Evolutionary conservation across 2,113 vertebrate genomes (phyloP), one percentile per base, ranked within the genome.

Genomic region (Percina caprodes): DNA sequence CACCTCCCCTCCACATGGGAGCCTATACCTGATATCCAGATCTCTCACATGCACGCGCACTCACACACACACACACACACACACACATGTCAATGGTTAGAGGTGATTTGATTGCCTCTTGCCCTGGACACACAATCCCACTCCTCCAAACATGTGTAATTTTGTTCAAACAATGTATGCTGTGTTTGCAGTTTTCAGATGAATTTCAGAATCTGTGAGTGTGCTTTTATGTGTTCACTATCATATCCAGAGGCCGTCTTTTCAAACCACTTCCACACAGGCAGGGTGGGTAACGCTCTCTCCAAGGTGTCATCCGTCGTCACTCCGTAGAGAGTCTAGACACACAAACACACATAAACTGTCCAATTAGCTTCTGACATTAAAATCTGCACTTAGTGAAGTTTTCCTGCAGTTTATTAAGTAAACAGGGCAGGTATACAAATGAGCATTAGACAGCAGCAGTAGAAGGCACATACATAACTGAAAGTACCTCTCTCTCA

Each of bases 331-430:
- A 80, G 62, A 49, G 62, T 52, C 56, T 24, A 59, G 14, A 58
- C 51, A 49, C 33, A 63, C 39, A 75, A 18, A 72, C n/a, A 66
- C 60, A 83, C 65, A 63, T 35, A 71, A 77, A 80, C 67, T 56
- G 61, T 81, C 73, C 69, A 23, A 78, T 85, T 81, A 87, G 70
- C 33, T 74, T 26, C 23, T 60, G 63, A 74, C 72, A 58, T 65
- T 26, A 69, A 23, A 82, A 84, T 78, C 49, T 54, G 15, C 15
- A 21, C 69, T 88, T 87, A 61, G 58, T 42, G 65, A 39, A 77
- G 72, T 87, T 90, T 84, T 73, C 69, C 78, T 76, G 52, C 30
- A 52, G 59, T 69, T 78, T 76, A 74, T 52, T 70, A 76, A 77
- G 76, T 62, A 83, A 82, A 86, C 68, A 89, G 24, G 1, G 3